These are phyloP conservation scores for Cyrtodaria siliqua DNA, from an alignment of 2,888 invertebrate genomes.

Conservation along the genomic window DNA sequence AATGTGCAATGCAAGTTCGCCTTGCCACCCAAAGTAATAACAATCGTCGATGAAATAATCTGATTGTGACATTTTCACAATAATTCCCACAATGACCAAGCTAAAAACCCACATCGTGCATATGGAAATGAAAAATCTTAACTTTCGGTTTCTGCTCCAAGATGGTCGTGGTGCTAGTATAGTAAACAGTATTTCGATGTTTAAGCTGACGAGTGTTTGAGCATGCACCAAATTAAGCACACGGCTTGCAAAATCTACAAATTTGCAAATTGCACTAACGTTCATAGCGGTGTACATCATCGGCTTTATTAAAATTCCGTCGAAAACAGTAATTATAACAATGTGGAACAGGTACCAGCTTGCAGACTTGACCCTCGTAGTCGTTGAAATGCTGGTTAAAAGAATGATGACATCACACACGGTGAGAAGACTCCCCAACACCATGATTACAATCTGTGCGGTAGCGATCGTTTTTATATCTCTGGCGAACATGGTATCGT, in stretches of 20 bases:
- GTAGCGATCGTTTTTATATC: too few species aligned
- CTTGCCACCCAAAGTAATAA: conserved; percentile 2
- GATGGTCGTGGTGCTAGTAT: conserved; percentile 3
- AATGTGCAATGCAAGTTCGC: conserved; percentile 1
- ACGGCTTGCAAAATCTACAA: conserved; percentile 4
- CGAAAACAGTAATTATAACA: conserved; percentile 5
- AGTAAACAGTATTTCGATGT: conserved; percentile 17
- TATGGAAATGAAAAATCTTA: conserved; percentile 9
- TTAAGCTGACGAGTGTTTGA: background rate
- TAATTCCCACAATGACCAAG: background rate
- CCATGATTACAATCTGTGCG: too few species aligned
- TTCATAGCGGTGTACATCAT: background rate
- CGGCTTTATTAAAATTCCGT: background rate
- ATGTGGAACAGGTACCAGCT: conserved; percentile 24
- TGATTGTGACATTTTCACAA: too few species aligned
- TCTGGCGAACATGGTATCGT: too few species aligned
- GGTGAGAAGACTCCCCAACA: background rate
- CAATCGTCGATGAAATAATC: background rate
- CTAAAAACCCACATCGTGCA: conserved; percentile 5
- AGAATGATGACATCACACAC: background rate
- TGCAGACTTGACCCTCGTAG: background rate
- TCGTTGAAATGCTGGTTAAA: conserved; percentile 2
- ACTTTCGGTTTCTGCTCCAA: conserved; percentile 7
- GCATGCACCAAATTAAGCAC: background rate
- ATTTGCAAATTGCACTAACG: background rate